Evolutionary conservation across 2,113 vertebrate genomes (phyloP).

Genomic region (Tragelaphus buxtoni): DNA sequence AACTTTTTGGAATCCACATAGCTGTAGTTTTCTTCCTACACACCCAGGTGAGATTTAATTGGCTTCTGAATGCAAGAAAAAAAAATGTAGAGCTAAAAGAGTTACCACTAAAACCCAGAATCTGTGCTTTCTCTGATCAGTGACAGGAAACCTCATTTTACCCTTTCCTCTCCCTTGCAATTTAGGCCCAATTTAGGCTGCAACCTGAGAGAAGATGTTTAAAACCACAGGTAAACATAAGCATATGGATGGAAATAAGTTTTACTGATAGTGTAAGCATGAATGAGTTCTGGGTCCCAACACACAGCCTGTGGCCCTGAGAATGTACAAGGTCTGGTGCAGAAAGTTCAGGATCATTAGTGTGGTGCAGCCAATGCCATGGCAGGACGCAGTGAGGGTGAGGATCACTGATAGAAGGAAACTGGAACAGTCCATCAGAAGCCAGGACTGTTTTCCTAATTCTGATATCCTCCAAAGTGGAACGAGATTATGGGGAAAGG

Average conservation of each 20-base stretch:
- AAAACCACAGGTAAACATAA: background rate
- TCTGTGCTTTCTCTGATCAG: background rate
- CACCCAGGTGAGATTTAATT: background rate
- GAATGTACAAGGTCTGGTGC: background rate
- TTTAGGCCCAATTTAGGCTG: background rate
- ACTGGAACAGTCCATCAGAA: background rate
- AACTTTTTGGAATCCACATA: background rate
- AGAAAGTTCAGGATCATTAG: background rate
- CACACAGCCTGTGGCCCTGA: background rate
- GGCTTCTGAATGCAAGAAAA: conserved; percentile 6
- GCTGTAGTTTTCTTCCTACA: background rate
- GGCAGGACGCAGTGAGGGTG: rapidly evolving
- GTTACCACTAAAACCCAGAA: background rate
- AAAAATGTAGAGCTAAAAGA: background rate
- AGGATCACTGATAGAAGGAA: background rate
- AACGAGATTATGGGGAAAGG: background rate
- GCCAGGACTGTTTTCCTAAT: background rate
- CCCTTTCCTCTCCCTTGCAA: background rate
- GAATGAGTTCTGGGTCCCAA: background rate
- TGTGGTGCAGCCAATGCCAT: rapidly evolving
- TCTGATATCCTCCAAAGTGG: background rate
- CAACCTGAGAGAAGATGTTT: background rate
- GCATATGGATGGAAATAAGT: background rate
- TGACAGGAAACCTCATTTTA: conserved; percentile 26
- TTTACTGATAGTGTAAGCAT: background rate